phyloP scores from a whole-genome alignment of 2,113 vertebrate genomes.

The Heterochromis multidens region DNA sequence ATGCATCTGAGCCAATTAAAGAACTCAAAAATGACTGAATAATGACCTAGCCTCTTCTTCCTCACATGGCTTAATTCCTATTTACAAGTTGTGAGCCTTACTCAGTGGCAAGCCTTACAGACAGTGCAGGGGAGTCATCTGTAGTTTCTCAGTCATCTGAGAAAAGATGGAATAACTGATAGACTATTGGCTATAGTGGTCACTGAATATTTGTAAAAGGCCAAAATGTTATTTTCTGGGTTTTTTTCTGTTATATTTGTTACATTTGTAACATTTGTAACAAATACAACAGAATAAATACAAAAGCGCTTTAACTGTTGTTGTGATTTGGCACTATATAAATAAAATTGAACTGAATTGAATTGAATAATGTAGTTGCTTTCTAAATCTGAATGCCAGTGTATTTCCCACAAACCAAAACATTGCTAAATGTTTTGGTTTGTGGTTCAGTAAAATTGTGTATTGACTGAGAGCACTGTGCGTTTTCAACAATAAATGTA shows the following conservation, averaged over 20 bases:
- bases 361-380: no score
- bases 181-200: background rate
- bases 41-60: background rate
- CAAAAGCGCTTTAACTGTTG: no score
- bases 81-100: background rate
- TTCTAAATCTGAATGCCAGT: no score
- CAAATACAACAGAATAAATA: no score
- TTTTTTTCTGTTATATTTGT: background rate
- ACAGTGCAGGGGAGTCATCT: background rate
- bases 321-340: no score
- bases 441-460: background rate
- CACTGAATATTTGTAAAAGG: background rate
- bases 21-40: background rate
- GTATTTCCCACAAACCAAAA: no score
- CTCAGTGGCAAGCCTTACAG: background rate
- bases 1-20: background rate
- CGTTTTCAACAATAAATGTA: background rate
- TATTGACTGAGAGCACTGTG: background rate
- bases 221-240: background rate
- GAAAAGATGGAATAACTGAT: background rate
- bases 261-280: background rate
- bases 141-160: no score
- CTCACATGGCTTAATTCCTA: background rate
- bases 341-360: no score
- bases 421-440: background rate